Percentiles rank a stretch among this genome's conserved stretches.
Evolutionary conservation across 2,113 vertebrate species (phyloP).

Genomic region (Phrynosoma blainvillii): DNA sequence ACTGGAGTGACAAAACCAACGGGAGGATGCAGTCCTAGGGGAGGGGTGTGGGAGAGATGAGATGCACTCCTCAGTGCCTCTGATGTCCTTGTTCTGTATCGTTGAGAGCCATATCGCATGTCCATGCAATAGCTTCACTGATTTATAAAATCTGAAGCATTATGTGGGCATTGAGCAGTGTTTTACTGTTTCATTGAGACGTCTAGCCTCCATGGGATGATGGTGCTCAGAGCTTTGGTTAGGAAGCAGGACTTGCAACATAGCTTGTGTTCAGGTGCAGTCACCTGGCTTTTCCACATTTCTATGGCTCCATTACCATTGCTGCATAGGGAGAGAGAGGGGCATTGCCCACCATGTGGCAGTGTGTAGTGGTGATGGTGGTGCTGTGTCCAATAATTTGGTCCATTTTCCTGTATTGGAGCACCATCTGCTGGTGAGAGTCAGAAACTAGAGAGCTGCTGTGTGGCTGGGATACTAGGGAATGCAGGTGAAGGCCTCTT

Average conservation of each 20-base stretch:
- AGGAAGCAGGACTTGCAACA: not conserved
- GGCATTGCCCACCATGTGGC: not conserved
- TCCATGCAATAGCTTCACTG: no score
- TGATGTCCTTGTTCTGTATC: no score
- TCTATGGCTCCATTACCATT: not conserved
- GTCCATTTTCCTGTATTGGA: conserved; percentile 9
- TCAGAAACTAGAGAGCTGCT: not conserved
- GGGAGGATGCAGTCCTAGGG: not conserved
- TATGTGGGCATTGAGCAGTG: not conserved
- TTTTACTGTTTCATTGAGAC: not conserved
- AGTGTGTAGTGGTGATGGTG: not conserved
- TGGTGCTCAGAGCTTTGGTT: not conserved
- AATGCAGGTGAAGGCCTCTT: no score
- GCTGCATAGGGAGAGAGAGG: not conserved
- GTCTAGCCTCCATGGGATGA: not conserved
- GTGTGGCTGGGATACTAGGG: not conserved
- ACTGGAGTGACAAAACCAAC: not conserved
- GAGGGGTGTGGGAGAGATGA: not conserved
- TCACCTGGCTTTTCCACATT: not conserved
- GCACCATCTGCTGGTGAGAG: conserved; percentile 21
- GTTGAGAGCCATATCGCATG: not conserved
- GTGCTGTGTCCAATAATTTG: not conserved
- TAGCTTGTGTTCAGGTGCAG: not conserved
- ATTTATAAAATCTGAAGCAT: not conserved
- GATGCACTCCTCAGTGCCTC: not conserved